These are phyloP conservation scores for Heteromyza rotundicornis DNA, from an alignment of 2,888 invertebrate species.

Conservation along the genomic window DNA sequence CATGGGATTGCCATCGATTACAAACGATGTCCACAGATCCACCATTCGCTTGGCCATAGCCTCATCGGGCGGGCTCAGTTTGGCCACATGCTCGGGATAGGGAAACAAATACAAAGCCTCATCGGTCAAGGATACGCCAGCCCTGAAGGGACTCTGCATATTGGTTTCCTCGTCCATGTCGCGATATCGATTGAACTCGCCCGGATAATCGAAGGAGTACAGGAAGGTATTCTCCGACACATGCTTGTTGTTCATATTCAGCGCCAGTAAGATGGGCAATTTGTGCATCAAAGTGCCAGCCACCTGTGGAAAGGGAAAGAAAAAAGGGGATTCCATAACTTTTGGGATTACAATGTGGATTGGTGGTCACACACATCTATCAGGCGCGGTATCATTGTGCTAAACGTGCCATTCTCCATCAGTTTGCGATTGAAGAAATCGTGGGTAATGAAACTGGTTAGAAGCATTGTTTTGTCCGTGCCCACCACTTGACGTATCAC, in stretches of 20 bases:
- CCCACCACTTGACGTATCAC: slow-evolving; percentile 57
- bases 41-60: slow-evolving; percentile 63
- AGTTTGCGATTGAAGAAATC: slow-evolving; percentile 61
- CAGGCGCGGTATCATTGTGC: slow-evolving; percentile 62
- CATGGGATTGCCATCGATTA: slow-evolving; percentile 55
- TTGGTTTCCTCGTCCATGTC: slow-evolving; percentile 61
- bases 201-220: slow-evolving; percentile 65
- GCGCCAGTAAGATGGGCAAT: slow-evolving; percentile 61
- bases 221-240: slow-evolving; percentile 61
- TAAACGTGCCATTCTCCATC: slow-evolving; percentile 62
- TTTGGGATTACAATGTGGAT: no score
- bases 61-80: slow-evolving; percentile 57
- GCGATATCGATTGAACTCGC: slow-evolving; percentile 61
- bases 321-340: no score
- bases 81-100: slow-evolving; percentile 53
- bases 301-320: slow-evolving; percentile 52
- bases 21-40: slow-evolving; percentile 61
- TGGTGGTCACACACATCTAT: slow-evolving; percentile 64
- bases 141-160: slow-evolving; percentile 61
- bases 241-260: slow-evolving; percentile 59
- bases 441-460: slow-evolving; percentile 62
- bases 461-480: slow-evolving; percentile 60
- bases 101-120: slow-evolving; percentile 68
- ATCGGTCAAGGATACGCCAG: slow-evolving; percentile 67
- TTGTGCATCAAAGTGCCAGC: slow-evolving; percentile 63